Conservation (phyloP, 2,888 invertebrate genomes). For the Aphodius sticticus region DNA sequence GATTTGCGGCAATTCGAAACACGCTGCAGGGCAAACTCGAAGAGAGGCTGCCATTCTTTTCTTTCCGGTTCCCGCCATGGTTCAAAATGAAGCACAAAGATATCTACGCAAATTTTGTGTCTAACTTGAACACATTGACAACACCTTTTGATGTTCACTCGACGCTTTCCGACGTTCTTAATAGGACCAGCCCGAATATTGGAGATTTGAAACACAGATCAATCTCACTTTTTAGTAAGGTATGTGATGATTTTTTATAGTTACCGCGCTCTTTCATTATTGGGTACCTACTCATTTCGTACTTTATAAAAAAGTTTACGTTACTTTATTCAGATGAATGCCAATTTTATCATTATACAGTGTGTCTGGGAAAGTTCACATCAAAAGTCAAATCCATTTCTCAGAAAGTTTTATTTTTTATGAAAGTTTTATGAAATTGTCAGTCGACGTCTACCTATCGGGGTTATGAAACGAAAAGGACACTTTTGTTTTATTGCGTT, state of each 20-base stretch:
- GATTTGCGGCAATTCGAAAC: slow-evolving; percentile 82
- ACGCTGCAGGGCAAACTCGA: slow-evolving; percentile 93
- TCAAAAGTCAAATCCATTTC: too few relatives aligned
- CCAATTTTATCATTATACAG: too few relatives aligned
- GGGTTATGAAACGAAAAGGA: too few relatives aligned
- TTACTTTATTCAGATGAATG: too few relatives aligned
- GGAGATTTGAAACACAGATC: slow-evolving; percentile 67
- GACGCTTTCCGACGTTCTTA: slow-evolving; percentile 76
- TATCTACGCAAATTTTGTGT: slow-evolving; percentile 68
- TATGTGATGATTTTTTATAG: slow-evolving; percentile 47
- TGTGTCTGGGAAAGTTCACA: too few relatives aligned
- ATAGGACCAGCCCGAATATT: slow-evolving; percentile 59
- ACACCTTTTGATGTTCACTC: slow-evolving; percentile 91
- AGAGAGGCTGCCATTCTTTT: slow-evolving; percentile 88
- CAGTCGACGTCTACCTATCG: too few relatives aligned
- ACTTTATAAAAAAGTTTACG: too few relatives aligned
- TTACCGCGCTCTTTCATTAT: too few relatives aligned
- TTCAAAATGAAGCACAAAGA: slow-evolving; percentile 69
- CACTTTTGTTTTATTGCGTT: too few relatives aligned
- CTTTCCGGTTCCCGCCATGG: slow-evolving; percentile 77
- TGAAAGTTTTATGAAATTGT: too few relatives aligned
- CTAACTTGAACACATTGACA: slow-evolving; percentile 74
- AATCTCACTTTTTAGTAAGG: slow-evolving; percentile 70
- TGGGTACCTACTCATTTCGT: too few relatives aligned
- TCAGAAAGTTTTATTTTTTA: too few relatives aligned